Evolutionary conservation across 2,113 vertebrate species (phyloP).

Genomic region (Chionomys nivalis): DNA sequence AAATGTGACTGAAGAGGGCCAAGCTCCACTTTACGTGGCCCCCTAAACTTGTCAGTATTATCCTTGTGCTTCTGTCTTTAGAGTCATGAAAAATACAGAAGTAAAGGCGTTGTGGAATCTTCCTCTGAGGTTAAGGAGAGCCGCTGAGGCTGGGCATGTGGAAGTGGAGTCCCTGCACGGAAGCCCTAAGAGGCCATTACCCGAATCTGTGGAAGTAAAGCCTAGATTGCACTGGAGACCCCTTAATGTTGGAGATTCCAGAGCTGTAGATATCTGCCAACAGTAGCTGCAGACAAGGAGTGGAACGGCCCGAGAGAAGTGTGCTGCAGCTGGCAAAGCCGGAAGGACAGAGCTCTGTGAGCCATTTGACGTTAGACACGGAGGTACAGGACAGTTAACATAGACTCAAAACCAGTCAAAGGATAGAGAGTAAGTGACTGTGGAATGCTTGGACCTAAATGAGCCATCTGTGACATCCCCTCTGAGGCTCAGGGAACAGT

Average conservation of each 20-base stretch:
- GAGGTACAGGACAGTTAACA: neutral
- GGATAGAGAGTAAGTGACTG: neutral
- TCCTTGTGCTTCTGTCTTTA: neutral
- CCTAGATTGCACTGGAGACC: too few relatives aligned
- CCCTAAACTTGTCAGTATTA: neutral
- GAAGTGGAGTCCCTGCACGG: neutral
- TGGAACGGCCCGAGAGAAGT: neutral
- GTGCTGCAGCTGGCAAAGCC: neutral
- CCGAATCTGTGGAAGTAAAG: neutral
- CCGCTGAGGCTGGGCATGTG: neutral
- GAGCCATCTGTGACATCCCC: neutral
- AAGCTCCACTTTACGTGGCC: neutral
- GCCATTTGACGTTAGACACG: neutral
- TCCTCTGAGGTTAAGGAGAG: neutral
- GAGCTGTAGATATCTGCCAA: neutral
- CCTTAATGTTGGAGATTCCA: neutral
- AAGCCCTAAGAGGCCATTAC: neutral
- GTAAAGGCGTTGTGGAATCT: neutral
- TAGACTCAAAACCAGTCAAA: neutral
- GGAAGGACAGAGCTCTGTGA: neutral
- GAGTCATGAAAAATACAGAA: neutral
- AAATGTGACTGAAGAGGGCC: neutral
- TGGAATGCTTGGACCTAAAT: neutral
- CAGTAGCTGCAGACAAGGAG: neutral
- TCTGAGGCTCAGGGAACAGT: neutral